Conservation (phyloP, 2,113 vertebrate species). For the Nestor notabilis region DNA sequence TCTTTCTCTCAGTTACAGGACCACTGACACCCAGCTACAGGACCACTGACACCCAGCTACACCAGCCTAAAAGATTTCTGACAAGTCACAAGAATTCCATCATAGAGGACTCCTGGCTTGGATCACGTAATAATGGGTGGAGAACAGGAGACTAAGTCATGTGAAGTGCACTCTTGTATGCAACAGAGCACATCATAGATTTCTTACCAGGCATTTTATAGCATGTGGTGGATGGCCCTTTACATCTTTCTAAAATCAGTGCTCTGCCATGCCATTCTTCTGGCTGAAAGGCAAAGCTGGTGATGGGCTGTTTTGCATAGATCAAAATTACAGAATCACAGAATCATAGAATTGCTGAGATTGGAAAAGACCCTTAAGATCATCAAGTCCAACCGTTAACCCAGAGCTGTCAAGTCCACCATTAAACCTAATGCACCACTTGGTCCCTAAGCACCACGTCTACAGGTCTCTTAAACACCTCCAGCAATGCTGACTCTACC, state of each 20-base stretch:
- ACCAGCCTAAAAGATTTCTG: not conserved
- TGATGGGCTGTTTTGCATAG: not conserved
- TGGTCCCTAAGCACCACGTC: rapidly evolving
- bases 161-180: not conserved
- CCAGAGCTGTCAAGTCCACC: not conserved
- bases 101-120: not conserved
- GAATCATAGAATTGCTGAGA: not conserved
- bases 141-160: not conserved
- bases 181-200: rapidly evolving
- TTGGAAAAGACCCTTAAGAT: not conserved
- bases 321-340: not conserved
- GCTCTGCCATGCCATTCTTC: not conserved
- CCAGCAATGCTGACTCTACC: not conserved
- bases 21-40: rapidly evolving
- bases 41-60: rapidly evolving
- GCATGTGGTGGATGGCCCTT: not conserved
- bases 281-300: not conserved
- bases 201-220: not conserved
- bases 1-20: rapidly evolving
- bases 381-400: not conserved
- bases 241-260: not conserved
- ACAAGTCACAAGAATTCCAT: not conserved
- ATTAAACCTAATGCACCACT: not conserved
- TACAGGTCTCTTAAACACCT: not conserved
- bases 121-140: not conserved